These are phyloP conservation scores for Columbina picui DNA, from an alignment of 2,113 vertebrate genomes.

Conservation along the genomic window DNA sequence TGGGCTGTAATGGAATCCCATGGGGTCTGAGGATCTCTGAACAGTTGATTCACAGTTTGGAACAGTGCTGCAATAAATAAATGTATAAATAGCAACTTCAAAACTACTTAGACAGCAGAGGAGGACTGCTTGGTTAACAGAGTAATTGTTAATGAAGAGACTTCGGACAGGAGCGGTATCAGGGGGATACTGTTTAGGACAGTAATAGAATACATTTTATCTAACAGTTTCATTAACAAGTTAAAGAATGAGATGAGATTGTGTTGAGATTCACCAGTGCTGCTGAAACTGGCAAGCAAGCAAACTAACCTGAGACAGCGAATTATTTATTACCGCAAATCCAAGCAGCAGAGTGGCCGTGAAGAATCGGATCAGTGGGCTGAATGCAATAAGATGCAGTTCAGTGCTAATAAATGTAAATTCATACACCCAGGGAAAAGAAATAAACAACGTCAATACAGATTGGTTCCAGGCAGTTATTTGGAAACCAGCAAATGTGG, in stretches of 20 bases:
- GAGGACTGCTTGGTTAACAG: not conserved
- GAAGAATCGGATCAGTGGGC: conserved; percentile 26
- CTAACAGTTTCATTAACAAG: not conserved
- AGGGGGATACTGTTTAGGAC: not conserved
- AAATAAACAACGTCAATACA: conserved; percentile 37
- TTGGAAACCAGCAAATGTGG: conserved; percentile 10
- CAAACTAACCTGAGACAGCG: conserved; percentile 7
- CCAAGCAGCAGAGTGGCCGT: not conserved
- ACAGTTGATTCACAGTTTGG: not conserved
- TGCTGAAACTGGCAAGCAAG: not conserved
- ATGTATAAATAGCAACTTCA: not conserved
- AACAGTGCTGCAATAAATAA: not conserved
- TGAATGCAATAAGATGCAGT: conserved; percentile 48
- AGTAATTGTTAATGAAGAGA: not conserved
- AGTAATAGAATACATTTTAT: not conserved
- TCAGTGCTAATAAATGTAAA: conserved; percentile 68
- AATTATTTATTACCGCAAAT: conserved; percentile 62
- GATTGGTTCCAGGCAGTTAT: conserved; percentile 47
- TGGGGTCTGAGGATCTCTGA: not conserved
- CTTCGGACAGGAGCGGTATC: not conserved
- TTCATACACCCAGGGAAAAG: conserved; percentile 53
- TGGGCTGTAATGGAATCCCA: not conserved
- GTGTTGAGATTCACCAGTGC: not conserved
- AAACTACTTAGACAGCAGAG: not conserved
- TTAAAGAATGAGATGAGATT: not conserved